Evolutionary conservation across 2,797 vertebrate genomes (phyloP).

Genomic region (Cossypha heuglini): DNA sequence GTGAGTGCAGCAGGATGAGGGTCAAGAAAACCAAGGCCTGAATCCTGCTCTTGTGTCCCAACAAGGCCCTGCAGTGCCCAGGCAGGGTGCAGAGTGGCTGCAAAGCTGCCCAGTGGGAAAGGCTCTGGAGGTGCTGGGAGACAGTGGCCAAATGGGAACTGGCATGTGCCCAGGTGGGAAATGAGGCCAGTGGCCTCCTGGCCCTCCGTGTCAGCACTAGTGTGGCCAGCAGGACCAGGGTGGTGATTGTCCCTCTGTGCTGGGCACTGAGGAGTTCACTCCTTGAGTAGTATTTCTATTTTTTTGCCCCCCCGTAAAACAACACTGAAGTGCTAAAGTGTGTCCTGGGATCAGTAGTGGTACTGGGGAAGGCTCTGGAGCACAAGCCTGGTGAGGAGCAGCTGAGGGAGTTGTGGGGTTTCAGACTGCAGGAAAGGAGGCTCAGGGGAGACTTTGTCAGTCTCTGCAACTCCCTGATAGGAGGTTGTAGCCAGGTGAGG

Average conservation of each 20-base stretch:
- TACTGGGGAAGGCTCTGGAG: too few species aligned
- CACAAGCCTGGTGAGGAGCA: rapidly evolving
- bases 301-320: too few species aligned
- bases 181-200: rapidly evolving
- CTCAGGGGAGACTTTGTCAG: rapidly evolving
- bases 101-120: not conserved
- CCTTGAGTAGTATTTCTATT: rapidly evolving
- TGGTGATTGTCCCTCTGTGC: not conserved
- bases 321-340: rapidly evolving
- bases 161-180: rapidly evolving
- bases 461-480: not conserved
- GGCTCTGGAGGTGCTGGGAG: rapidly evolving
- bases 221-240: too few species aligned
- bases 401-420: not conserved
- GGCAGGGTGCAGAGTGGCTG: not conserved
- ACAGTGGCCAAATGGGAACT: rapidly evolving
- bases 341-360: rapidly evolving
- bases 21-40: too few species aligned
- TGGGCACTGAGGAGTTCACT: not conserved
- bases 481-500: rapidly evolving
- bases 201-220: rapidly evolving
- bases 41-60: too few species aligned
- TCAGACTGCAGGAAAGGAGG: not conserved
- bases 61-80: not conserved
- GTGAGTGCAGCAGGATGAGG: rapidly evolving